These are phyloP conservation scores for Drosophila melanica DNA, from an alignment of 1,140 invertebrate genomes.

Conservation along the genomic window DNA sequence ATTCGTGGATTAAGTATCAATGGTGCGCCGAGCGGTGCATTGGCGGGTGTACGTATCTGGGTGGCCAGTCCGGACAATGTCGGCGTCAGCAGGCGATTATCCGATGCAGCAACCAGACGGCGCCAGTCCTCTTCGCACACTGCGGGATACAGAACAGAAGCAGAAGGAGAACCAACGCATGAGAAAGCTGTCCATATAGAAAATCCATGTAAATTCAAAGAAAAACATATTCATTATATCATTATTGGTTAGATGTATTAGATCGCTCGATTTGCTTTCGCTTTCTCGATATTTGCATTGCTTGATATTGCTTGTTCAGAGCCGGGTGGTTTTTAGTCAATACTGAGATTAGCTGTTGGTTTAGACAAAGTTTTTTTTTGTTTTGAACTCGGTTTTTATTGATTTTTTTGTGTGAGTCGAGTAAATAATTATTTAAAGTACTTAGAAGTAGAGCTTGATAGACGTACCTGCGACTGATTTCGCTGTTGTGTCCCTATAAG, in stretches of 20 bases:
- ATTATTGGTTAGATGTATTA: constrained; percentile 51
- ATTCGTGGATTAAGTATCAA: constrained; percentile 94
- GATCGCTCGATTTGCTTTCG: constrained; percentile 4
- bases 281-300: constrained; percentile 30
- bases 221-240: constrained; percentile 50
- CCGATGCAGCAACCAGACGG: constrained; percentile 89
- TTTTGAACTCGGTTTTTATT: no score
- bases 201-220: constrained; percentile 67
- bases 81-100: constrained; percentile 89
- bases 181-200: constrained; percentile 75
- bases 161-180: constrained; percentile 78
- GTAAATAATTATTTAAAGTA: background rate
- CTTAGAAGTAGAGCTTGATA: constrained; percentile 16
- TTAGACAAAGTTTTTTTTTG: constrained; percentile 23
- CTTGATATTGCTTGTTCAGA: constrained; percentile 8
- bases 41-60: constrained; percentile 88
- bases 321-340: constrained; percentile 32
- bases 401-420: constrained; percentile 22
- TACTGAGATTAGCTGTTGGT: constrained; percentile 39
- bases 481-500: constrained; percentile 97
- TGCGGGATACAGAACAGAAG: constrained; percentile 84
- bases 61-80: constrained; percentile 86
- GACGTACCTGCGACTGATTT: constrained; percentile 89
- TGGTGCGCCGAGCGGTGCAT: constrained; percentile 91
- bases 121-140: constrained; percentile 91